These are phyloP conservation scores for Alexandromys fortis DNA, from an alignment of 2,113 vertebrate species.

Conservation along the genomic window DNA sequence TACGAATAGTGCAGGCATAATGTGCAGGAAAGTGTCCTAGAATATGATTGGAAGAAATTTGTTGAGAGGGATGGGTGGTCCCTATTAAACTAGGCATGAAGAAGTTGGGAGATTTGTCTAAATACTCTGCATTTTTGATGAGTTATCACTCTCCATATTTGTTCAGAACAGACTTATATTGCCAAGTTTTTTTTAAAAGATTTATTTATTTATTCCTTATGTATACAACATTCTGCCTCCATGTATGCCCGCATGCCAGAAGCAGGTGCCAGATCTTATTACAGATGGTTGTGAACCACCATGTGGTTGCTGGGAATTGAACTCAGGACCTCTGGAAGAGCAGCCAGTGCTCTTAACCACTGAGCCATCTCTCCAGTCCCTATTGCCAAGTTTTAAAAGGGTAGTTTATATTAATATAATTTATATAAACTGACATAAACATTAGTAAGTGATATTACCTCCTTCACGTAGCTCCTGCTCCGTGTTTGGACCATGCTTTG, in stretches of 20 bases:
- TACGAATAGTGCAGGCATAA: background rate
- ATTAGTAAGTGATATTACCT: background rate
- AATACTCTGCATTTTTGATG: slow-evolving; percentile 21
- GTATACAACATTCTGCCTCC: too few species aligned
- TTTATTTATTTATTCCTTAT: too few species aligned
- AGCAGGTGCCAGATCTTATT: too few species aligned
- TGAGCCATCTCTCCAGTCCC: too few species aligned
- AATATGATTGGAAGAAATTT: slow-evolving; percentile 41
- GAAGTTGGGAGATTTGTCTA: slow-evolving; percentile 32
- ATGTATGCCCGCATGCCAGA: too few species aligned
- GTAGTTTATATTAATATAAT: slow-evolving; percentile 47
- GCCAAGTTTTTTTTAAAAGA: background rate
- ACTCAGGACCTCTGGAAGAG: too few species aligned
- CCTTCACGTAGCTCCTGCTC: background rate
- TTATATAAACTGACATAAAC: slow-evolving; percentile 20
- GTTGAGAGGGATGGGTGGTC: background rate
- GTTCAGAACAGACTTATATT: background rate
- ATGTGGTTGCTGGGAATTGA: too few species aligned
- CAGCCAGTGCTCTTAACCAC: too few species aligned
- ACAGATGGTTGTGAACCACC: too few species aligned
- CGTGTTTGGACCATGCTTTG: background rate
- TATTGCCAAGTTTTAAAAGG: slow-evolving; percentile 47
- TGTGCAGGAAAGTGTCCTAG: background rate
- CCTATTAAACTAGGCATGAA: background rate
- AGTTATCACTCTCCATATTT: slow-evolving; percentile 16